Base-by-base conservation (phyloP, 2,888 invertebrate species). In the Scaptomyza polygonia region DNA sequence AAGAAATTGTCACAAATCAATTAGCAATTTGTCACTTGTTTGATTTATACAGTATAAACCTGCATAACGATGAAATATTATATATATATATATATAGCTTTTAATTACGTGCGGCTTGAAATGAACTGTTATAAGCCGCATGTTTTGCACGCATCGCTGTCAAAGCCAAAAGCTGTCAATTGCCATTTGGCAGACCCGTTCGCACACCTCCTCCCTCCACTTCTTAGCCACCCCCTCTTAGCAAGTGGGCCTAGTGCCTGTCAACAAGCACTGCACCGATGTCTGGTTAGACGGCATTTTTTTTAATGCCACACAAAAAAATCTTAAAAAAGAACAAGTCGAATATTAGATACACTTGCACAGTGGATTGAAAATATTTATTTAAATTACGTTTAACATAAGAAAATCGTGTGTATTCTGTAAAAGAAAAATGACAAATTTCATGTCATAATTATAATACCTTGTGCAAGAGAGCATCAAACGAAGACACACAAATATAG, bases 221-320 rank as follows among this genome's bases (percentile, higher is more conserved):
- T 40, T 11, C 29, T 34, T 45, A 51, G 40, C 54, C 62, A 51
- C 56, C 34, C 18, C 40, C 30, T 11, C 32, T 45, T 18, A 21
- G 4, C 72, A 57, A 47, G 43, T 44, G 55, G 42, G 45, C 66
- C 51, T 27, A 47, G 48, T 57, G 66, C 39, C 63, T 77, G 76
- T 77, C 59, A 58, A 44, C 54, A 57, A 40, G 16, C 34, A 42
- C 29, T 47, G 36, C 43, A 63, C 72, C 70, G 68, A 62, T 66
- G 79, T 79, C 86, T 87, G 86, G 82, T 82, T 82, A 77, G 88
- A 82, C 82, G 57, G 68, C 88, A 82, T 82, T 82, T 82, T 78
- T 85, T 57, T 39, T n/a, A n/a, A 55, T 72, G 66, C 55, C 55
- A 34, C 55, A 51, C 18, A 51, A 29, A 42, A 62, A 53, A 30